Base-by-base conservation (phyloP, 2,888 invertebrate species). In the Bruchidius siliquastri region DNA sequence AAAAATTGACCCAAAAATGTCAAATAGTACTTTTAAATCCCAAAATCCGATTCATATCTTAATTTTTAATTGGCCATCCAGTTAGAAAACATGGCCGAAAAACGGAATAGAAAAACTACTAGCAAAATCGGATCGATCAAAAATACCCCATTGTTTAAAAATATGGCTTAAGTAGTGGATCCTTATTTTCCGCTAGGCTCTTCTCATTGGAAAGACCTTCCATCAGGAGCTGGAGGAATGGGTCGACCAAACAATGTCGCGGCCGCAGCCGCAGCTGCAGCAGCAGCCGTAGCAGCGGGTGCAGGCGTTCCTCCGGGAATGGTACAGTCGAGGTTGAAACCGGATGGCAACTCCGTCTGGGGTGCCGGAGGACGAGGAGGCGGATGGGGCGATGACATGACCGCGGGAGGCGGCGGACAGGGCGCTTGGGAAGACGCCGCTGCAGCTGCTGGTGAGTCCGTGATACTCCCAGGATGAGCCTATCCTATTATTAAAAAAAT, bases 191-290 rank as follows among this genome's bases (percentile, higher is more conserved):
- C 13, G 49, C 13, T 49, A 49, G 49, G 49, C 18, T 49, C 85
- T 73, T 89, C 90, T 73, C 90, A 91, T 81, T 92, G 91, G 91
- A 91, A 91, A 84, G 91, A 91, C 83, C 84, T 89, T 83, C 89
- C 90, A 76, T 85, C 88, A 82, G 85, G 85, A 76, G 85, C 84
- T 74, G 86, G 87, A 78, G 86, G 87, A 78, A 90, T 89, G 81
- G 88, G 89, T 68, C 87, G 87, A 18, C 86, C 86, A 21, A 87
- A 88, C 84, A 87, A 85, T 67, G 86, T 85, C 2, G 22, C 21
- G 68, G 70, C 69, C 32, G 86, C 86, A 21, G n/a, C n/a, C n/a
- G 87, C 88, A 84, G 87, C 85, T 68, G 86, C 85, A 21, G 22
- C 21, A 22, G 70, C 69, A 32, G 71, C 20, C 8, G 30, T 22